These are phyloP conservation scores for Drosophila mayaguana DNA, from an alignment of 2,888 invertebrate genomes.

Conservation along the genomic window DNA sequence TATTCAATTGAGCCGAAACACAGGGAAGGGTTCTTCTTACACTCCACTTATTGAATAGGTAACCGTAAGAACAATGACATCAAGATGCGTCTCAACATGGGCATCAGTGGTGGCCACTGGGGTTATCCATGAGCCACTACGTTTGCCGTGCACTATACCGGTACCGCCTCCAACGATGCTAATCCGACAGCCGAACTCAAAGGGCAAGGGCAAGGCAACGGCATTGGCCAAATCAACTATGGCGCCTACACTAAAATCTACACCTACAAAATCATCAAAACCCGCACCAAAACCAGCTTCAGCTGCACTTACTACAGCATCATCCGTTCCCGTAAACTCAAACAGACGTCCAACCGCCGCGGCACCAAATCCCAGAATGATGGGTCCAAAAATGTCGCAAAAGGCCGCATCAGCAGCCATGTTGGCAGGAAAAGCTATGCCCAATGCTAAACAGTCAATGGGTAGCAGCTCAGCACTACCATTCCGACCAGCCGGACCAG, in stretches of 20 bases:
- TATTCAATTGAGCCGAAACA: not conserved
- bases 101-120: conserved; percentile 43
- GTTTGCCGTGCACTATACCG: not conserved
- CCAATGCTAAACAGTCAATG: not conserved
- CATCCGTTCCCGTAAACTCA: not conserved
- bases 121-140: conserved; percentile 11
- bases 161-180: not conserved
- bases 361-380: not conserved
- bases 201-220: not conserved
- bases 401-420: not conserved
- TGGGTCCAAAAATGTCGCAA: not conserved
- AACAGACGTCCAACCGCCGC: too few species aligned
- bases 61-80: conserved; percentile 8
- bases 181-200: not conserved
- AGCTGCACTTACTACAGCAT: not conserved
- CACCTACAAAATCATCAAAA: not conserved
- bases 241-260: not conserved
- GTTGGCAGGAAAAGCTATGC: too few species aligned
- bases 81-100: conserved; percentile 16
- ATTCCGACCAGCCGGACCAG: too few species aligned
- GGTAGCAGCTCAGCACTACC: too few species aligned
- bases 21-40: not conserved
- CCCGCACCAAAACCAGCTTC: not conserved
- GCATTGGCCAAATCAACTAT: not conserved
- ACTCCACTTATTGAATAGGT: not conserved